Conservation (phyloP, 2,888 invertebrate species). For the Nymphalis urticae region DNA sequence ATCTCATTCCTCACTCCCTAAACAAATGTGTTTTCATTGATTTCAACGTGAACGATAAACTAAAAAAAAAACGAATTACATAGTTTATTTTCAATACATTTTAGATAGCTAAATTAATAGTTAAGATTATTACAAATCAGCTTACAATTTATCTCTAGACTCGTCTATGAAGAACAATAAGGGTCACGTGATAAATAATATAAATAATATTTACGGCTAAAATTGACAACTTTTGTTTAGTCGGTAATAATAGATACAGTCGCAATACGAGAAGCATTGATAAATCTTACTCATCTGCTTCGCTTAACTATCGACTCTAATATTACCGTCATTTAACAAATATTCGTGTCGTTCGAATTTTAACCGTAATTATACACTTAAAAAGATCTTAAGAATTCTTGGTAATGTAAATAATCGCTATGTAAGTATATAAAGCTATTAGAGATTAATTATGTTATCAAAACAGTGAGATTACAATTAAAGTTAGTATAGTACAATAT, state of each 20-base stretch:
- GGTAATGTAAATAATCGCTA: constrained; percentile 71
- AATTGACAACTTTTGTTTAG: background rate
- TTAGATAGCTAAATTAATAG: constrained; percentile 36
- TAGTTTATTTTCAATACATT: constrained; percentile 34
- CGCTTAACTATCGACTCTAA: background rate
- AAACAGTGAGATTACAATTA: constrained; percentile 80
- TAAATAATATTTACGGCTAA: constrained; percentile 1
- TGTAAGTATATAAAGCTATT: constrained; percentile 72
- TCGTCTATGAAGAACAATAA: constrained; percentile 9
- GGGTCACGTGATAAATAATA: constrained; percentile 4
- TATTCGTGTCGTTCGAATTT: constrained; percentile 40
- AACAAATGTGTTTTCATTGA: constrained; percentile 20
- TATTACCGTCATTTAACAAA: background rate
- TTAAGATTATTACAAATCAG: constrained; percentile 24
- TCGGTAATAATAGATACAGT: background rate
- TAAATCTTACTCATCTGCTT: background rate
- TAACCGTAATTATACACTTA: constrained; percentile 30
- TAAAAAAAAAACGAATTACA: constrained; percentile 37
- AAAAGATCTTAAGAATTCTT: constrained; percentile 43
- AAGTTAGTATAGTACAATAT: constrained; percentile 63
- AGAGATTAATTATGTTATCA: constrained; percentile 71
- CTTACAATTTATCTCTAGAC: constrained; percentile 12
- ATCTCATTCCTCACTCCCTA: constrained; percentile 21
- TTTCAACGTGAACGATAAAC: constrained; percentile 26
- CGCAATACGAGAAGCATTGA: background rate